Base-by-base conservation (phyloP, 1,140 invertebrate genomes). In the Cephus cinctus region DNA sequence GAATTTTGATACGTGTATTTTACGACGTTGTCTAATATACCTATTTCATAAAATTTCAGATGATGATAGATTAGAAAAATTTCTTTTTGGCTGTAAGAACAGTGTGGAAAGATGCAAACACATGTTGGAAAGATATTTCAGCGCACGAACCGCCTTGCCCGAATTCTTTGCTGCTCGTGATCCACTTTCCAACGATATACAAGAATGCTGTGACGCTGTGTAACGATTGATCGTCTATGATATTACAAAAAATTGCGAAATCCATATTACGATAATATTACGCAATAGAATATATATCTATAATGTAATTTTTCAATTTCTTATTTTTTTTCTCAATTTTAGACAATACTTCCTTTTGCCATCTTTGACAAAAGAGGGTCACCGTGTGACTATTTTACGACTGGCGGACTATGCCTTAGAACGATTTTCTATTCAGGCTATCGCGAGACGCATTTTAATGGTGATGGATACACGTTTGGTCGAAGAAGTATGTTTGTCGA, bases 61-160 rank as follows among this genome's bases (percentile, higher is more conserved):
- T 53, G 75, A 80, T 14, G 54, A 47, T 8, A 72, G 72, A 46
- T 53, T 81, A 11, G 67, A 75, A 16, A 63, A 65, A 19, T 80
- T 79, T 56, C 57, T 81, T n/a, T 78, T 78, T 25, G 73, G 78
- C 2, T 79, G 78, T 50, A 81, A 81, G 56, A 80, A 79, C 52
- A 80, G 73, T 34, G 44, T 79, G 5, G 79, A 81, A 32, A 65
- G 69, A 34, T 78, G 78, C 21, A 80, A 81, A 57, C 48, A 63
- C 18, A 77, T 79, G 47, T 44, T 81, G 16, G 78, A 80, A 51
- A 69, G 74, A 55, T 77, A 78, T 34, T 77, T 69, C 41, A 76
- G 71, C 18, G 69, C 69, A 0, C 65, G 76, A 36, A 71, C 76
- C 2, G 66, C 68, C 0, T 44, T 78, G 11, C 76, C 78, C 0